Base-by-base conservation (phyloP, 2,797 vertebrate species). In the Capromys pilorides region DNA sequence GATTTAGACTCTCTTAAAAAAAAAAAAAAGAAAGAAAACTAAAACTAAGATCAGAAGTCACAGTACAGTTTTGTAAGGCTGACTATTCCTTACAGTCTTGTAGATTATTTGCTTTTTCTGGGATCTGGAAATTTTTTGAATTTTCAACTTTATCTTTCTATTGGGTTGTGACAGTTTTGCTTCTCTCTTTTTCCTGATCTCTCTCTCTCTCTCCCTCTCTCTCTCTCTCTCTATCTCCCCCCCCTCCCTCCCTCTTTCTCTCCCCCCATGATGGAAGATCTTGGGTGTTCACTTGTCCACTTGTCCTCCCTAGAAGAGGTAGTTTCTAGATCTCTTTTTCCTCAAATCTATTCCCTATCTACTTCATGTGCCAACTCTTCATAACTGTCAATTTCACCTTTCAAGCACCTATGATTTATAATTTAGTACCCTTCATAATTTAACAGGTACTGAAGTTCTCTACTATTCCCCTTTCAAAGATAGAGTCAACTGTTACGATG, bases 391-490 rank as follows among this genome's bases (percentile, higher is more conserved):
- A 22, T 79, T 69, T 26, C 8, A 86, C 28, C 51, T 54, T 49
- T 41, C 39, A 57, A 62, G 3, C 6, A 84, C 21, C 22, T 33
- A 21, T 86, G 67, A 66, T 16, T 90, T 86, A n/a, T 33, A 75
- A 71, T 41, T 62, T 82, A 54, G 89, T 85, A 90, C 36, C 31
- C 18, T 39, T 19, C 13, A 22, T 51, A 75, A 86, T 71, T 77
- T 0, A 0, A 36, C 67, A 45, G 19, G 69, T 64, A 19, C 3
- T 10, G 13, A 71, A 92, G 81, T 61, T 94, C 81, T 88, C 86
- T 73, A 97, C 79, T 94, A 8, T 45, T 90, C 62, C 1, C 31
- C 62, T 89, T 91, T 54, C 71, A 95, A 67, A 94, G 8, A 90
- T 67, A 51, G 24, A n/a, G 69, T 94, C 77, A 88, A 41, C 45